Evolutionary conservation across 92 coral and sea anemone genomes (phyloP), one percentile per base, ranked within the genome.

Genomic region (Epizoanthus stellaris): DNA sequence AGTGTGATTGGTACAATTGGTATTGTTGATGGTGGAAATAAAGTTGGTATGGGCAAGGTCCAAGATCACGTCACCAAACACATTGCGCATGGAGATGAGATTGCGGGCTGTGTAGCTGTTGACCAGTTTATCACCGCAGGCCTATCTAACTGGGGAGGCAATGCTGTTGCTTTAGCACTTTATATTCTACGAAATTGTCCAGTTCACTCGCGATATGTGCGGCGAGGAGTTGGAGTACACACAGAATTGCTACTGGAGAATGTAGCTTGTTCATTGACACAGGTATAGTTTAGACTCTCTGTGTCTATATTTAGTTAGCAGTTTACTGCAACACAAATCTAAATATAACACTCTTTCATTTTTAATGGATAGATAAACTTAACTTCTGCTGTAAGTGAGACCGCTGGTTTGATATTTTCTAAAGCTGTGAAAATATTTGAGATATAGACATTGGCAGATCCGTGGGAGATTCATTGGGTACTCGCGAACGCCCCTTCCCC

Each of bases 21-120:
- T 20, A 92, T 96, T 43, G 96, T 98, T 40, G 98, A 96, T 85
- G 98, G 98, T 19, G 98, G 98, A 21, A 96, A 96, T 87, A 98
- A 94, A 72, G 88, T 94, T 49, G 98, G 98, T 2, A 94, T 96
- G 98, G 98, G 98, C 11, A 94, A 94, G 75, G 98, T 94, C 19
- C 88, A 66, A 58, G 85, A 87, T 19, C 80, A 12, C 38, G 96
- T 94, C 56, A 80, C 49, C 4, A 84, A 89, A 9, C 87, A 86
- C 87, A 92, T 94, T 67, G 64, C 76, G 15, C 77, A 92, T 65
- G 98, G 98, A 42, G 80, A 80, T 45, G 17, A 75, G 23, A 94
- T 96, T 40, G 98, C 96, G 2, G 90, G 90, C 76, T 63, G 47
- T 73, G 93, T 92, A 11, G 38, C 88, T 63, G 85, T 93, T 66